Base-by-base conservation (phyloP, 2,797 vertebrate species). In the Coregonus ussuriensis region DNA sequence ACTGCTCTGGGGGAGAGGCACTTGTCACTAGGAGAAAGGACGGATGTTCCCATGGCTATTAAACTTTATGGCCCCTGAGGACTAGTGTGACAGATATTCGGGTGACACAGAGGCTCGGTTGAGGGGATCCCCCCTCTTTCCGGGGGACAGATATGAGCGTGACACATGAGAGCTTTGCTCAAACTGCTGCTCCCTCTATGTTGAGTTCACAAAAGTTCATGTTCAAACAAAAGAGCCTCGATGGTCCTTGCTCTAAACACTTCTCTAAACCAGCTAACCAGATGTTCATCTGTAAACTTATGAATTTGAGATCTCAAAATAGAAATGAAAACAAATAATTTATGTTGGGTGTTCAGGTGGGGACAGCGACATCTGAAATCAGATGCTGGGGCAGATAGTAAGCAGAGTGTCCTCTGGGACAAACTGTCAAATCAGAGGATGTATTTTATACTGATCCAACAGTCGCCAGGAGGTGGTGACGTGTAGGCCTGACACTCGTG, bases 41-140 rank as follows among this genome's bases (percentile, higher is more conserved):
- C 6, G 6, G 83, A 90, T 88, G 87, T 89, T 90, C 87, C 74
- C 85, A 88, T 82, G 81, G 83, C 71, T 80, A 81, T 85, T 88
- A 87, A 89, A 91, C 47, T 85, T 88, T 81, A 88, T 81, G 71
- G 79, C 67, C 51, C 78, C 59, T 52, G 67, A 75, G 41, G 63
- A 84, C 72, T 75, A 87, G 82, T 70, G 51, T 77, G 77, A 72
- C 15, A 41, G 53, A 88, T 63, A 75, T 81, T 78, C 41, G 18
- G 76, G 33, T 74, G 66, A 70, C 53, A 29, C 54, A 11, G 41
- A 47, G 18, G 6, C 63, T 14, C 7, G 11, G 54, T 21, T 11
- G 69, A 77, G 68, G 35, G 53, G 21, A 41, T 53, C 13, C 37
- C 52, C 15, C 51, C 5, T 35, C n/a, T 7, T 31, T 31, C 4